Evolutionary conservation across 2,888 invertebrate species (phyloP), one percentile per base, ranked within the genome.

Genomic region (Parthenolecanium corni): DNA sequence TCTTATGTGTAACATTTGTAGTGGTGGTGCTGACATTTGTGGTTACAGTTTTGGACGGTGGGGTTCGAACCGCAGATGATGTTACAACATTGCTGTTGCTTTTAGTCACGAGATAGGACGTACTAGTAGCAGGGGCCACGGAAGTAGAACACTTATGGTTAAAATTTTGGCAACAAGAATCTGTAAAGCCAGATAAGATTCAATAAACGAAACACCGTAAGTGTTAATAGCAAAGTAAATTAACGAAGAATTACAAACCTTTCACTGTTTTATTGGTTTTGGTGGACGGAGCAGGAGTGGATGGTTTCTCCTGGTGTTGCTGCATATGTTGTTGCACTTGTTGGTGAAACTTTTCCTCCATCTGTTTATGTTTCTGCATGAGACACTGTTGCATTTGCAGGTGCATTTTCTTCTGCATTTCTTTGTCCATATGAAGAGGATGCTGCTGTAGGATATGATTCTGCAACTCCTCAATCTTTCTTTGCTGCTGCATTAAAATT

Each of bases 291-390:
- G 42, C n/a, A 14, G 23, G 49, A 21, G 20, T 49, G 3, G 57
- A 14, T 20, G 46, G 52, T 46, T 25, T 57, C 16, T 52, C 56
- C 25, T 46, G 65, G 23, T 52, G 54, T 9, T 54, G 63, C 25
- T 49, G 63, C 14, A 47, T 49, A 20, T 64, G 62, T 20, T 62
- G 64, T 36, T 62, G 64, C 38, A 21, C 64, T 25, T 62, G 64
- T 56, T 64, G 63, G 49, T 67, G 66, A 18, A 61, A 61, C 38
- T 61, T 61, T 9, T 61, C 61, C n/a, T 51, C 61, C 16, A 61
- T 47, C 49, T 51, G 61, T 51, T 51, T 61, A 23, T 49, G 61
- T 23, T 61, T 61, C 11, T 49, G 51, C 4, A 61, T 51, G 5
- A 61, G n/a, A 12, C 51, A 31, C 31, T 51, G 51, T 16, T 51